Evolutionary conservation across 2,888 invertebrate genomes (phyloP), one percentile per base, ranked within the genome.

Genomic region (Calameuta pallipes): DNA sequence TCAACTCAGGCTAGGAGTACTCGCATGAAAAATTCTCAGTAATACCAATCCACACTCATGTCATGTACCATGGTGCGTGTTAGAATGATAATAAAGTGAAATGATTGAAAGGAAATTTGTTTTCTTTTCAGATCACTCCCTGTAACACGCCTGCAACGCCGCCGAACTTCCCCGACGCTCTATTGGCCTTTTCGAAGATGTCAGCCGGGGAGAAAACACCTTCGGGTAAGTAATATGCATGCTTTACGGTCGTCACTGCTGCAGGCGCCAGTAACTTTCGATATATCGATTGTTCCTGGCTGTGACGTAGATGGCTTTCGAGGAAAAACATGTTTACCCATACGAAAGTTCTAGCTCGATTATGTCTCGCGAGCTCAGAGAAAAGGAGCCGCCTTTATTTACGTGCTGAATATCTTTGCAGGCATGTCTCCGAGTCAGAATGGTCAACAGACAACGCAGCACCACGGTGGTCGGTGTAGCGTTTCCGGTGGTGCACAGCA

Each of bases 91-190:
- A 41, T 15, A 15, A 41, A 6, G 41, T 41, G 4, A 15, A 41
- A 41, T 41, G 2, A 41, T 41, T 41, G 15, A 41, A 41, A 41
- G 4, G 1, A 41, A 23, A 35, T 41, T 41, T 12, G 0, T 36
- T 36, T 41, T 4, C 1, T 41, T 41, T 41, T 15, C 94, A 97
- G 92, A 97, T 97, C 94, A 97, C 98, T 76, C 98, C 98, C 33
- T 97, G 97, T 88, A 98, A 98, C 92, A 98, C 98, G 79, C 98
- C 98, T 76, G 98, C 98, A 76, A 98, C 98, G 75, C 98, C 98
- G 74, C 98, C 98, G 56, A 98, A 97, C 92, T 98, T 98, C 90
- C 98, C 98, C 4, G 98, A 98, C 90, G 96, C 98, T 36, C 93
- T 98, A 82, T 93, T 97, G 82, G 97, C 97, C 77, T 97, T 98